Conservation (phyloP, 2,797 vertebrate species). For the Alauda arvensis region DNA sequence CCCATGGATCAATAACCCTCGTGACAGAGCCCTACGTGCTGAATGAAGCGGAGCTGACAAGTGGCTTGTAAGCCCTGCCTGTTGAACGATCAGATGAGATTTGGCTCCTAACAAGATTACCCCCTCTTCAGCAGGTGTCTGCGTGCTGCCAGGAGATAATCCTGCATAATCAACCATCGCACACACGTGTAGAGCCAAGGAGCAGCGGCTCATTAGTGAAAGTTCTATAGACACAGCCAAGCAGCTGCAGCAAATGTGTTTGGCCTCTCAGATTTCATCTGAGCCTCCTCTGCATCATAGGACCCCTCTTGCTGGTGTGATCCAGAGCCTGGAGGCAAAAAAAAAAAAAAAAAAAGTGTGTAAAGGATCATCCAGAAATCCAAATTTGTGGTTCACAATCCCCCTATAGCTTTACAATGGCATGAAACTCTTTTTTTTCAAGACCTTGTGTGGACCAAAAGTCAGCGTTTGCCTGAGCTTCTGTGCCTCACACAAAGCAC, state of each 20-base stretch:
- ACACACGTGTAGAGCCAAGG: not conserved
- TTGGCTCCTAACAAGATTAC: not conserved
- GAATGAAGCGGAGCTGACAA: slow-evolving; percentile 36
- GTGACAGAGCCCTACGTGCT: slow-evolving; percentile 1
- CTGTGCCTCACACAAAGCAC: not conserved
- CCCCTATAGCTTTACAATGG: fast-evolving
- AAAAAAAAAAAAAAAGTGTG: fast-evolving
- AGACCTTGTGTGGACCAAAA: not conserved
- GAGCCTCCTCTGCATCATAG: not conserved
- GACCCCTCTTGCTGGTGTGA: not conserved
- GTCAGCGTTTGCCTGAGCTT: no score
- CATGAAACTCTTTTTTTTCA: not conserved
- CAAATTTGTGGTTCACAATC: not conserved
- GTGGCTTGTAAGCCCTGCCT: not conserved
- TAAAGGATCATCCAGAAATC: not conserved
- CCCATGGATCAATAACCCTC: not conserved
- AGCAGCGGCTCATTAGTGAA: not conserved
- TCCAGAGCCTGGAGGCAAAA: not conserved
- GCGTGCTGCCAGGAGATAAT: not conserved
- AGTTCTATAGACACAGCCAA: not conserved
- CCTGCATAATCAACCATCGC: not conserved
- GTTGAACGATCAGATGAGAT: slow-evolving; percentile 26
- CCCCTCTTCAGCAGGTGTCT: not conserved
- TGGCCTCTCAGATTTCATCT: not conserved
- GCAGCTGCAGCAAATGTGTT: not conserved